Evolutionary conservation across 2,113 vertebrate genomes (phyloP).

Genomic region (zebrafish (Danio rerio)): DNA sequence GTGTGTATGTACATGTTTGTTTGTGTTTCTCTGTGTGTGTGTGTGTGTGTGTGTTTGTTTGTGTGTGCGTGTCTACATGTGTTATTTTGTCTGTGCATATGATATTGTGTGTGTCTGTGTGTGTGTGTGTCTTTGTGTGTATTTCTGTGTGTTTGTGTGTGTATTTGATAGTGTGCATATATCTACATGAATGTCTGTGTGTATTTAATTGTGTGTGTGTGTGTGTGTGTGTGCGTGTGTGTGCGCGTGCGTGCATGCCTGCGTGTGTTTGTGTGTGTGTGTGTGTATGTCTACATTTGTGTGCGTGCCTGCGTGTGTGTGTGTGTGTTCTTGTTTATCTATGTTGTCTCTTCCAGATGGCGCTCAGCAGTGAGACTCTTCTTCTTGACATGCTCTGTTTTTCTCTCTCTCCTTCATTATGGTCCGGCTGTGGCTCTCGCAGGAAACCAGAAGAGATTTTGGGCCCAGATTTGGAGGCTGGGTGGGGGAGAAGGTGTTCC

Average conservation of each 20-base stretch:
- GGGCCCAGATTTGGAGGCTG: slow-evolving; percentile 65
- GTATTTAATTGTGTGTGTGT: too few relatives aligned
- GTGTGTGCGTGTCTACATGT: too few relatives aligned
- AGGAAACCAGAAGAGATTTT: slow-evolving; percentile 63
- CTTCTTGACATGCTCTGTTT: slow-evolving; percentile 71
- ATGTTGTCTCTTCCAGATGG: slow-evolving; percentile 79
- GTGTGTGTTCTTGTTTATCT: slow-evolving; percentile 77
- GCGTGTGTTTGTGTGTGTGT: slow-evolving; percentile 48
- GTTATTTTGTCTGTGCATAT: too few relatives aligned
- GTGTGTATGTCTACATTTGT: slow-evolving; percentile 37
- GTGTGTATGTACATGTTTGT: too few relatives aligned
- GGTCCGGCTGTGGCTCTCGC: slow-evolving; percentile 62
- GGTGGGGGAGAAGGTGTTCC: slow-evolving; percentile 43
- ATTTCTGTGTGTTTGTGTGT: too few relatives aligned
- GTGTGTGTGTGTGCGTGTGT: too few relatives aligned
- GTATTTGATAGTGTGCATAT: too few relatives aligned
- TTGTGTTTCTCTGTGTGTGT: too few relatives aligned
- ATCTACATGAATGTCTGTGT: too few relatives aligned
- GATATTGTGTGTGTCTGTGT: too few relatives aligned
- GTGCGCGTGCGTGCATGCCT: slow-evolving; percentile 34
- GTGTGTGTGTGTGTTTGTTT: too few relatives aligned
- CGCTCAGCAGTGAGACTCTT: slow-evolving; percentile 74
- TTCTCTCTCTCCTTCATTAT: slow-evolving; percentile 50
- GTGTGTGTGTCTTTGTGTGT: too few relatives aligned
- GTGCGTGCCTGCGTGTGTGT: slow-evolving; percentile 53